Percentiles rank a stretch among this genome's conserved stretches.
Conservation (phyloP, 1,140 invertebrate species). For the Apolygus lucorum region DNA sequence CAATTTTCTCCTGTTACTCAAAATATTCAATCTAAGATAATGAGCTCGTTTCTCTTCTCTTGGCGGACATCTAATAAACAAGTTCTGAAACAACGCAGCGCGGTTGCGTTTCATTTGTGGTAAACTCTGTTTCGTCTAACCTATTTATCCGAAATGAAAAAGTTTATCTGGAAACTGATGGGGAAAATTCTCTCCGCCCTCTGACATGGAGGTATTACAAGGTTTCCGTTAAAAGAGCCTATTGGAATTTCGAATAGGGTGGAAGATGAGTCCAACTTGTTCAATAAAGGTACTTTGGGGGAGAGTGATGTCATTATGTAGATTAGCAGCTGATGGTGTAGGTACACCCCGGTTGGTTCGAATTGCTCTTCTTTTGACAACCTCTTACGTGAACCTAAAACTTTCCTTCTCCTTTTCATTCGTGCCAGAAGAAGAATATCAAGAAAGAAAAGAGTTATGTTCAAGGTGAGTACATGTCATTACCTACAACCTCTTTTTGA, state of each 20-base stretch:
- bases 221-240: background rate
- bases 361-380: background rate
- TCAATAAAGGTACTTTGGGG: conserved; percentile 8
- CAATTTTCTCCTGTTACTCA: too few relatives aligned
- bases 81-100: too few relatives aligned
- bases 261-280: conserved; percentile 16
- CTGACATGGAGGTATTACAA: background rate
- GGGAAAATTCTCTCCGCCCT: background rate
- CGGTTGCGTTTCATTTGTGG: too few relatives aligned
- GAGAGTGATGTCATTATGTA: conserved; percentile 11
- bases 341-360: background rate
- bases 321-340: conserved; percentile 5
- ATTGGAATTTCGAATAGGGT: conserved; percentile 15
- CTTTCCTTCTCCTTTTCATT: background rate
- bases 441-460: too few relatives aligned
- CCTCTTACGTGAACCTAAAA: background rate
- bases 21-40: too few relatives aligned
- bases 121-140: background rate
- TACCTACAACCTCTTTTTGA: too few relatives aligned
- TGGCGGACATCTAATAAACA: too few relatives aligned
- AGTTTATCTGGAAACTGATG: conserved; percentile 8
- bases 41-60: too few relatives aligned
- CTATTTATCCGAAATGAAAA: conserved; percentile 1
- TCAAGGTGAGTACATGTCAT: too few relatives aligned
- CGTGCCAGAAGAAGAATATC: too few relatives aligned